Evolutionary conservation across 2,797 vertebrate species (phyloP).

Genomic region (Cheirogaleus major): DNA sequence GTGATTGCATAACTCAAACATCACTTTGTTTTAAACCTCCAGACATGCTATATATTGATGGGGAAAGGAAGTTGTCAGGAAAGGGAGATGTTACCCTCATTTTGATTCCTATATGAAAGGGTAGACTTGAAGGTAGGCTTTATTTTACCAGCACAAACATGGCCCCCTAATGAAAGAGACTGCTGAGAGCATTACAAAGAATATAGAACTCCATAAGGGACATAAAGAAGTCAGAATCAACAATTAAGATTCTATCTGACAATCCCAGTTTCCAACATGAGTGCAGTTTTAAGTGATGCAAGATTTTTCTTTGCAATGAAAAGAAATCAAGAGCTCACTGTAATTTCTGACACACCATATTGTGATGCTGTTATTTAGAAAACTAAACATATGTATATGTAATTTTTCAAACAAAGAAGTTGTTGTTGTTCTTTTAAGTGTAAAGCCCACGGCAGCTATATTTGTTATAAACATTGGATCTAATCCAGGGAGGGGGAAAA

Average conservation of each 20-base stretch:
- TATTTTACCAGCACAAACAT: neutral
- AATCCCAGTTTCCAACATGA: constrained; percentile 24
- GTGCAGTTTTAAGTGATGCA: constrained; percentile 64
- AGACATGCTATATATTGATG: constrained; percentile 54
- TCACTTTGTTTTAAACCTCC: constrained; percentile 83
- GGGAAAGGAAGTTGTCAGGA: constrained; percentile 47
- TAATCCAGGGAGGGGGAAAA: neutral
- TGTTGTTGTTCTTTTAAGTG: constrained; percentile 54
- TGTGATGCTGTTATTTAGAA: constrained; percentile 27
- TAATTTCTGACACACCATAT: constrained; percentile 57
- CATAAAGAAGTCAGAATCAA: neutral
- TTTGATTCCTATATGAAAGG: neutral
- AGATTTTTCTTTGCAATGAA: constrained; percentile 58
- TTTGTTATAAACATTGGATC: constrained; percentile 61
- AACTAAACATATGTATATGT: constrained; percentile 52
- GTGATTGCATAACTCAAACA: constrained; percentile 81
- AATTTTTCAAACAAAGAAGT: constrained; percentile 70
- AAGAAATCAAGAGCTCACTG: constrained; percentile 42
- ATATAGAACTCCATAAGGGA: neutral
- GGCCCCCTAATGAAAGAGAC: neutral
- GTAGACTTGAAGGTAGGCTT: neutral
- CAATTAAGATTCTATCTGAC: constrained; percentile 43
- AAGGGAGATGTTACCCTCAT: neutral
- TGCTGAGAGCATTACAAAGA: neutral
- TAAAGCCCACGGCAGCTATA: constrained; percentile 55